A percentile compares a stretch with the other conserved stretches of the same genome.
These are phyloP conservation scores for Ceratotherium simum DNA, from an alignment of 2,113 vertebrate species.

Conservation along the genomic window DNA sequence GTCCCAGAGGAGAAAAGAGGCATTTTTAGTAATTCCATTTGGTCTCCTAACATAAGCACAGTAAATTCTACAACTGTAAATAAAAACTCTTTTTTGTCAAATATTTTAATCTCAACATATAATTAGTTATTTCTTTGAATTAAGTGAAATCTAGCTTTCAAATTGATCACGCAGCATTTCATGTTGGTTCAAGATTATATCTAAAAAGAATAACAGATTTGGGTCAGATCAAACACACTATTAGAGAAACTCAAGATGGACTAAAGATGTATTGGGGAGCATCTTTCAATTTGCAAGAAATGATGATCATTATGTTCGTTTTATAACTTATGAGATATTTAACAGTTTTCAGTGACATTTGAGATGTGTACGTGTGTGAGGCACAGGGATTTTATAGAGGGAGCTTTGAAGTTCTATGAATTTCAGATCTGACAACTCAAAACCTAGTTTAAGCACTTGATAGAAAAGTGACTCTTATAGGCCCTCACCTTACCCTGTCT, in stretches of 20 bases:
- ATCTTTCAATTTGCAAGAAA: not conserved
- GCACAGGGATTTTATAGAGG: not conserved
- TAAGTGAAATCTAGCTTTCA: conserved; percentile 2
- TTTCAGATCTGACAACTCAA: not conserved
- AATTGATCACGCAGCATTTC: not conserved
- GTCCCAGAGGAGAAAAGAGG: not conserved
- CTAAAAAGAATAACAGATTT: not conserved
- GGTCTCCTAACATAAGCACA: not conserved
- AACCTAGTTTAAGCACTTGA: not conserved
- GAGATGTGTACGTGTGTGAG: not conserved
- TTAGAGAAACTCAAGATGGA: not conserved
- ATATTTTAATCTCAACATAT: not conserved
- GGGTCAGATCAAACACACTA: not conserved
- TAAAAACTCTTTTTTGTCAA: not conserved
- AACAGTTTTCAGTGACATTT: not conserved
- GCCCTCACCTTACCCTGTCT: not conserved
- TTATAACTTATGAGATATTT: not conserved
- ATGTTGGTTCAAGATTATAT: not conserved
- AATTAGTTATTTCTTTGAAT: conserved; percentile 14
- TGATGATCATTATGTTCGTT: not conserved
- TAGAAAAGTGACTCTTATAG: not conserved
- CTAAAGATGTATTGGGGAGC: not conserved
- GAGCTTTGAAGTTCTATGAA: not conserved
- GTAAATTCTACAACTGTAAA: not conserved
- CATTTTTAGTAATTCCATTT: not conserved